Evolutionary conservation across 2,113 vertebrate species (phyloP).

Genomic region (Eublepharis macularius): DNA sequence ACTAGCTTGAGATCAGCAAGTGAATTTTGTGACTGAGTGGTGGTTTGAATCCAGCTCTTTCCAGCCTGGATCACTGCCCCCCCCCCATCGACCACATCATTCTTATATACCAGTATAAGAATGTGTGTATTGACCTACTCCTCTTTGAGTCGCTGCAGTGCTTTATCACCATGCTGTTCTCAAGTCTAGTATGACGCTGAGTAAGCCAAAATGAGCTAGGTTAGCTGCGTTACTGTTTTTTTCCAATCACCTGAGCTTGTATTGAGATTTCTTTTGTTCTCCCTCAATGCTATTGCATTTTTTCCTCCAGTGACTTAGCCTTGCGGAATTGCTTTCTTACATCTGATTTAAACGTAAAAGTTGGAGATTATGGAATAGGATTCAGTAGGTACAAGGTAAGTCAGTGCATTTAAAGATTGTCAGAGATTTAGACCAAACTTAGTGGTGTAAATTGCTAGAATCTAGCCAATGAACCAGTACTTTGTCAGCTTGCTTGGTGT

Average conservation of each 20-base stretch:
- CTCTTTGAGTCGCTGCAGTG: background rate
- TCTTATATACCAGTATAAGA: background rate
- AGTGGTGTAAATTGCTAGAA: background rate
- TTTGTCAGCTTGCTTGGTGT: background rate
- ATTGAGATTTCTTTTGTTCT: background rate
- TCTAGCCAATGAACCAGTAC: background rate
- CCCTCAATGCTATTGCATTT: conserved; percentile 11
- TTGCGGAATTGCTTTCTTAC: conserved; percentile 96
- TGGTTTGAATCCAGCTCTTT: background rate
- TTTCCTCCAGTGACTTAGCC: conserved; percentile 86
- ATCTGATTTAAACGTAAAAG: conserved; percentile 93
- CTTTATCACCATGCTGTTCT: conserved; percentile 11
- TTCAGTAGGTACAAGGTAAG: conserved; percentile 92
- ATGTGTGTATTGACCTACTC: background rate
- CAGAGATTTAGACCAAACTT: background rate
- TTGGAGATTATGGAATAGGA: conserved; percentile 95
- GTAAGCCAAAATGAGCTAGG: background rate
- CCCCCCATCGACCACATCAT: background rate
- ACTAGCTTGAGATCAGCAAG: background rate
- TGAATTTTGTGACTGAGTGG: background rate
- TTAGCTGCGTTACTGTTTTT: conserved; percentile 28
- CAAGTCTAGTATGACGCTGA: background rate
- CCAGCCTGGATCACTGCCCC: too few relatives aligned
- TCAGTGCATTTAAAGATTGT: background rate
- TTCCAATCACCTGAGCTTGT: background rate